These are phyloP conservation scores for Acanthisitta chloris DNA, from an alignment of 2,113 vertebrate genomes.

Conservation along the genomic window DNA sequence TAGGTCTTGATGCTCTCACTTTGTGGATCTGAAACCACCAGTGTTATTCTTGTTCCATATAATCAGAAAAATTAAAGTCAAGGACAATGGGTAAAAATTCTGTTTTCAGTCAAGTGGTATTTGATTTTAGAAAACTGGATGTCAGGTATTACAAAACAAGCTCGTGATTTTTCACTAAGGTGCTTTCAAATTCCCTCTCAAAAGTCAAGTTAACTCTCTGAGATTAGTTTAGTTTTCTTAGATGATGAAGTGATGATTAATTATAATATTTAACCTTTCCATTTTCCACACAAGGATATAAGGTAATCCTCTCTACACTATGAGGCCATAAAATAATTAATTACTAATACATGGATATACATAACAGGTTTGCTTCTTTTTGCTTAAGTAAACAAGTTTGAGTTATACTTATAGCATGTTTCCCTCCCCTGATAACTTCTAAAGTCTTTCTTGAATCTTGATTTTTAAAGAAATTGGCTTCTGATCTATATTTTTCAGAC, in stretches of 20 bases:
- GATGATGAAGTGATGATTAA: background rate
- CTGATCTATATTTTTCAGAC: background rate
- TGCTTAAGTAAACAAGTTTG: background rate
- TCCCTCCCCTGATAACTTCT: background rate
- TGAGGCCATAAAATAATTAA: background rate
- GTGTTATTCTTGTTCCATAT: background rate
- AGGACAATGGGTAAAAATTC: background rate
- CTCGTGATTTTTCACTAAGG: background rate
- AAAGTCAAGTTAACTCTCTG: background rate
- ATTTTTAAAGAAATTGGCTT: background rate
- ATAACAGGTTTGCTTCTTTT: background rate
- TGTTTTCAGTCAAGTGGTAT: background rate
- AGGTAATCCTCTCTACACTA: background rate
- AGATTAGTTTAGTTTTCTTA: background rate
- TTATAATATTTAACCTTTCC: background rate
- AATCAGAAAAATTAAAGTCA: background rate
- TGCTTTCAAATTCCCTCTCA: background rate
- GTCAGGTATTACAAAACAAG: background rate
- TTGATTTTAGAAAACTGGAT: background rate
- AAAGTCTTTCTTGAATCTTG: background rate
- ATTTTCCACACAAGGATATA: background rate
- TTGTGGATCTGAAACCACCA: background rate
- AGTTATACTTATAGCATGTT: background rate
- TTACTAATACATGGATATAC: background rate
- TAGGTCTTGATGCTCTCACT: background rate